Evolutionary conservation across 2,113 vertebrate genomes (phyloP).

Genomic region (Festucalex cinctus): DNA sequence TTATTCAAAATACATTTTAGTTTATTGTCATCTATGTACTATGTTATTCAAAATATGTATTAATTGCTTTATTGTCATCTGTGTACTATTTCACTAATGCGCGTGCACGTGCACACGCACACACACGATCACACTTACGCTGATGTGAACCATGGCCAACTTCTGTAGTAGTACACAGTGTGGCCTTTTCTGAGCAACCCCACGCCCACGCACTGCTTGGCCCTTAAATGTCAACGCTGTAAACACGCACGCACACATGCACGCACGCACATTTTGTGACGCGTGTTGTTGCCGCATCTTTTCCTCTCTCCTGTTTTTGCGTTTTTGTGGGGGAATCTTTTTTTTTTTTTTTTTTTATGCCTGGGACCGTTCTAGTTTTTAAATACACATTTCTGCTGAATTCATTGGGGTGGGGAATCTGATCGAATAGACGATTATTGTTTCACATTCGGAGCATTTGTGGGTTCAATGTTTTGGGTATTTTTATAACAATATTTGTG

Average conservation of each 20-base stretch:
- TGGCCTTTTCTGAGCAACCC: conserved; percentile 51
- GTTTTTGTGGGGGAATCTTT: no score
- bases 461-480: no score
- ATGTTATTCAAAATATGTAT: no score
- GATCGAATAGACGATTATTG: no score
- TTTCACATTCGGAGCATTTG: no score
- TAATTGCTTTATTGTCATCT: neutral
- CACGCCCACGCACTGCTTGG: conserved; percentile 44
- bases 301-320: neutral
- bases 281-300: neutral
- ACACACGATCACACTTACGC: conserved; percentile 17
- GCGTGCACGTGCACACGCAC: conserved; percentile 8
- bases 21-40: neutral
- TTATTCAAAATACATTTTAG: no score
- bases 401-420: no score
- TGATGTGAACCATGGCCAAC: conserved; percentile 49
- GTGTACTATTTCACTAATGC: neutral
- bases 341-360: no score
- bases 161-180: conserved; percentile 46
- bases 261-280: conserved; percentile 5
- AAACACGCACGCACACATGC: conserved; percentile 17
- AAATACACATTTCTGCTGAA: no score
- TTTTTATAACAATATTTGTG: no score
- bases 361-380: conserved; percentile 14
- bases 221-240: conserved; percentile 53